Evolutionary conservation across 2,797 vertebrate genomes (phyloP), one percentile per base, ranked within the genome.

Genomic region (Clarias pachynema): DNA sequence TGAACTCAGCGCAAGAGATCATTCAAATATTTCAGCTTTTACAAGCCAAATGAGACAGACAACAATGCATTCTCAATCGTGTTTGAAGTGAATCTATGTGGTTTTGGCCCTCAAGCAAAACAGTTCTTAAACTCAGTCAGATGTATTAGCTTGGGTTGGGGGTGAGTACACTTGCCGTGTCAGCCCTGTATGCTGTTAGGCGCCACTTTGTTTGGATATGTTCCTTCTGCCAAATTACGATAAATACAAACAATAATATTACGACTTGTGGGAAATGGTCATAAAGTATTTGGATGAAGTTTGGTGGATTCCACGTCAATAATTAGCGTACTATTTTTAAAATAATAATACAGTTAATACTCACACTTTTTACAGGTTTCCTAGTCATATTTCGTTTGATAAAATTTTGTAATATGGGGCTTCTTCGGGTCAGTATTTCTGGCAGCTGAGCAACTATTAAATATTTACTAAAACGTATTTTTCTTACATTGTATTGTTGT

Each of bases 21-120:
- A 95, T 96, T 97, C 94, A 95, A 94, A 95, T 95, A 95, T 96
- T 94, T 94, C 94, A 95, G 94, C 10, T 59, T 77, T 75, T 73
- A 94, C 95, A 96, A 96, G 96, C 95, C 96, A 97, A 97, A 97
- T 96, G 96, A 97, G 96, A 96, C 95, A 95, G 95, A 95, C 97
- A 97, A 96, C 96, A 95, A 96, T 96, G 95, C 90, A 92, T 94
- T 82, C 83, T 89, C 87, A 89, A 91, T 91, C 87, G 88, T 91
- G 91, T 95, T 94, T 94, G 93, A 95, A 89, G 89, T 86, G 89
- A 84, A 70, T 80, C 84, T 85, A 81, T 89, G 86, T 91, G 92
- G 93, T 92, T 91, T 91, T 91, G 91, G 90, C 93, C 94, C 94
- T 93, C 85, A 92, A 95, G 94, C 94, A 88, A 93, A 91, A 94